Evolutionary conservation across 2,797 vertebrate species (phyloP).

Genomic region (Hippoglossus hippoglossus): DNA sequence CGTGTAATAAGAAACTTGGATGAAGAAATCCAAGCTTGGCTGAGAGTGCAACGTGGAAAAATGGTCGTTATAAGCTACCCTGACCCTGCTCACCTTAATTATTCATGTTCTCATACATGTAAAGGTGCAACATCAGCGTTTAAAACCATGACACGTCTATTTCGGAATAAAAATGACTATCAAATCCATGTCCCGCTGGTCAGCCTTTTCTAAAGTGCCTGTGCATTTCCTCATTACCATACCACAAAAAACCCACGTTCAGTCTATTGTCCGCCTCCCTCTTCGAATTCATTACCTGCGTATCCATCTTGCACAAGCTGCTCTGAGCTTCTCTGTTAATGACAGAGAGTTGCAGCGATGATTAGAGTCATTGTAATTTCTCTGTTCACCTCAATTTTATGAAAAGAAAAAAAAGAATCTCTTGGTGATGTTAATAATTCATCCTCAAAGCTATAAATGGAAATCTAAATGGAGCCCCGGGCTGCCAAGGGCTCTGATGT

Average conservation of each 20-base stretch:
- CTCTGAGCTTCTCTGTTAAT: slow-evolving; percentile 45
- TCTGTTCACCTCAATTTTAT: slow-evolving; percentile 44
- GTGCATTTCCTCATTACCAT: slow-evolving; percentile 62
- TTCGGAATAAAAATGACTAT: slow-evolving; percentile 36
- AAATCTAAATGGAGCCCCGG: slow-evolving; percentile 56
- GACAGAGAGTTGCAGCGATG: slow-evolving; percentile 35
- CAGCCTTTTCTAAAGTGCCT: slow-evolving; percentile 39
- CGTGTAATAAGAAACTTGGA: slow-evolving; percentile 24
- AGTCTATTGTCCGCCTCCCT: slow-evolving; percentile 49
- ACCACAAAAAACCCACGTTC: slow-evolving; percentile 57
- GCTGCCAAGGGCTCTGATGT: slow-evolving; percentile 54
- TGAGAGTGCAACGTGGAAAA: slow-evolving; percentile 26
- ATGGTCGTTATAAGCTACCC: slow-evolving; percentile 7
- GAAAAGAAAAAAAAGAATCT: slow-evolving; percentile 50
- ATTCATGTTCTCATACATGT: slow-evolving; percentile 19
- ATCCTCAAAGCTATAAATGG: slow-evolving; percentile 67
- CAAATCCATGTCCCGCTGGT: slow-evolving; percentile 4
- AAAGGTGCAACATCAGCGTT: slow-evolving; percentile 23
- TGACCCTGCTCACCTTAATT: slow-evolving; percentile 11
- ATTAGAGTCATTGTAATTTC: slow-evolving; percentile 58
- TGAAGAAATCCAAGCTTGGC: slow-evolving; percentile 3
- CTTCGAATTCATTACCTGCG: slow-evolving; percentile 59
- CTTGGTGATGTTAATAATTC: slow-evolving; percentile 69
- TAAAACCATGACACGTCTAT: slow-evolving; percentile 19
- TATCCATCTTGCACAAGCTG: slow-evolving; percentile 45